phyloP scores from a whole-genome alignment of 2,113 vertebrate genomes.

The Petaurus breviceps region DNA sequence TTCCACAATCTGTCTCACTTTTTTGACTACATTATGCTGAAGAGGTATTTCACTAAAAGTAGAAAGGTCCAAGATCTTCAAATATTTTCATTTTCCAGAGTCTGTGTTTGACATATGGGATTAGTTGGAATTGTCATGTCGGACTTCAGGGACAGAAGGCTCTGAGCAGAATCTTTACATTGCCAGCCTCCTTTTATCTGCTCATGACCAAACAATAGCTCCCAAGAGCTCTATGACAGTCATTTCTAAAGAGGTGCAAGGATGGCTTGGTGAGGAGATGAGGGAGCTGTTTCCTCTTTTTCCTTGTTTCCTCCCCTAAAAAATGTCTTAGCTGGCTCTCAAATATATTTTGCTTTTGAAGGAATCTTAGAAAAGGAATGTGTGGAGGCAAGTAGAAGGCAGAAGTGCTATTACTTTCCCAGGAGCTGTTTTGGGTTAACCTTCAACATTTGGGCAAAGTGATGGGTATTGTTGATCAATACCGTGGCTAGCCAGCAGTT shows the following conservation, averaged over 20 bases:
- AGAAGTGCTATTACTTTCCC: constrained; percentile 18
- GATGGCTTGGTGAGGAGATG: neutral
- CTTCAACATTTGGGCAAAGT: constrained; percentile 24
- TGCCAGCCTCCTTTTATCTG: neutral
- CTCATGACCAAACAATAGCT: neutral
- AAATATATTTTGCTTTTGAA: neutral
- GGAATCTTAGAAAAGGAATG: neutral
- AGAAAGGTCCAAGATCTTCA: neutral
- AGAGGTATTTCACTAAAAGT: neutral
- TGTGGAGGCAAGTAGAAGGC: neutral
- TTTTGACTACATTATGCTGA: neutral
- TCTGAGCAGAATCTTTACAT: neutral
- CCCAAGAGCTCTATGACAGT: neutral
- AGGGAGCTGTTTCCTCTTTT: constrained; percentile 16
- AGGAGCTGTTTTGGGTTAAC: constrained; percentile 6
- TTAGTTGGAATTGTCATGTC: neutral
- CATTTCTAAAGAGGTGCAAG: neutral
- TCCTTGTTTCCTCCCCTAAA: neutral
- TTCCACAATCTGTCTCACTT: neutral
- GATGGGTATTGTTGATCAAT: neutral
- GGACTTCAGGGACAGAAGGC: neutral
- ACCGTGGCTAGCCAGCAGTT: constrained; percentile 36
- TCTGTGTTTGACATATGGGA: neutral
- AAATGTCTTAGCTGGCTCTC: neutral
- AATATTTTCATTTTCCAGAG: neutral